Base-by-base conservation (phyloP, 2,113 vertebrate species). In the Antigone vipio region DNA sequence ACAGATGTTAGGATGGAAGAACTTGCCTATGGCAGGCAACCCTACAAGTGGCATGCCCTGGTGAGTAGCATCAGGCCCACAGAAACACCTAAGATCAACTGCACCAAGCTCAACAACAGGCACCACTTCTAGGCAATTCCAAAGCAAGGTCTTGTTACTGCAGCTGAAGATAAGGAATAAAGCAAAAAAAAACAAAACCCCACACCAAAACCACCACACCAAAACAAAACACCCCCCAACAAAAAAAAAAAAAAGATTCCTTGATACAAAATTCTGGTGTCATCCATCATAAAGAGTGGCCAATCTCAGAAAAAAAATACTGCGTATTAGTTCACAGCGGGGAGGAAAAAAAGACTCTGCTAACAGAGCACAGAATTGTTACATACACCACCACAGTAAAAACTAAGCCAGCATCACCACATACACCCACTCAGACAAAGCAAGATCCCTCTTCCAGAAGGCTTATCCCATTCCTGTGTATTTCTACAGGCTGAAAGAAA, bases 51-150 rank as follows among this genome's bases (percentile, higher is more conserved):
- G 23, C 49, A 29, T 5, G 7, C 14, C 62, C 32, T 11, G 20
- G 45, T 12, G 12, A 76, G 27, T 21, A 29, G 38, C 13, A 35
- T 26, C 44, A 56, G 69, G 30, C 27, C 24, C 13, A 38, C 1
- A 4, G 14, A 64, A 85, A 55, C 74, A 50, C 0, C 0, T 4
- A 59, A 45, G 9, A 53, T 24, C 53, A 77, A 27, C 60, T n/a
- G 34, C 53, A 84, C 9, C 15, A 21, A 89, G 24, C 3, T 44
- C 53, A 78, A 34, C 42, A 58, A 16, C 44, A 88, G 24, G 49
- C 11, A 76, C 11, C 44, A 15, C 20, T 67, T 69, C 22, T 16
- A 15, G 8, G 6, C 2, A 2, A 84, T 17, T 44, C 47, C 14
- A 15, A 77, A 60, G 47, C 56, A 94, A 75, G 8, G 69, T 42